Base-by-base conservation (phyloP, 2,888 invertebrate species). In the Monopis laevigella region DNA sequence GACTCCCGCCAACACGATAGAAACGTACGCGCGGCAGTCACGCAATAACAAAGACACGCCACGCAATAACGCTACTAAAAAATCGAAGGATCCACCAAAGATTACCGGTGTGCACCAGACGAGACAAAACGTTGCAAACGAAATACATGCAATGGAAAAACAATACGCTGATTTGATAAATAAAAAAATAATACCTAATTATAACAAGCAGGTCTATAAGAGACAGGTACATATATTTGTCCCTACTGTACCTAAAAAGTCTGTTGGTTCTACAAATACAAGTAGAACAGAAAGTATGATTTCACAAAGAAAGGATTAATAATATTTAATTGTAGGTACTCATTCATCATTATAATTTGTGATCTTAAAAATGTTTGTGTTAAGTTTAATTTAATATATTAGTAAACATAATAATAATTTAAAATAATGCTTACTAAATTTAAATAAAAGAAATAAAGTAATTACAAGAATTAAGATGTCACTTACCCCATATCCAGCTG, bases 151-250 rank as follows among this genome's bases (percentile, higher is more conserved):
- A 0, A 62, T 80, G 0, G 67, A 75, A 45, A 77, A 69, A 49
- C 75, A 80, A 38, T 80, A 78, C 51, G 69, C 74, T 0, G 75
- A 78, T 10, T 52, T 80, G 52, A 47, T 80, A 38, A 74, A 56
- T 45, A 77, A 73, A 51, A 80, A 75, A 50, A 44, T 78, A 30
- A 70, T 78, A 45, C 77, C 78, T 0, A 68, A 80, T 45, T 54
- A 71, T 2, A 59, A 55, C 21, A 71, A 67, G 43, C 39, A 26
- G 8, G 72, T 68, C 40, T 55, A 70, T 5, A 86, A 86, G 53
- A 82, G 86, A 48, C 89, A 92, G 56, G 73, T 90, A 21, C 90
- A 90, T 57, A 89, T 90, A 45, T 90, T 90, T 54, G 87, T 89
- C 82, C 89, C 89, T 0, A 74, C 84, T 57, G 65, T 87, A 47